phyloP scores from a whole-genome alignment of 2,888 invertebrate species.

The Arge pagana region DNA sequence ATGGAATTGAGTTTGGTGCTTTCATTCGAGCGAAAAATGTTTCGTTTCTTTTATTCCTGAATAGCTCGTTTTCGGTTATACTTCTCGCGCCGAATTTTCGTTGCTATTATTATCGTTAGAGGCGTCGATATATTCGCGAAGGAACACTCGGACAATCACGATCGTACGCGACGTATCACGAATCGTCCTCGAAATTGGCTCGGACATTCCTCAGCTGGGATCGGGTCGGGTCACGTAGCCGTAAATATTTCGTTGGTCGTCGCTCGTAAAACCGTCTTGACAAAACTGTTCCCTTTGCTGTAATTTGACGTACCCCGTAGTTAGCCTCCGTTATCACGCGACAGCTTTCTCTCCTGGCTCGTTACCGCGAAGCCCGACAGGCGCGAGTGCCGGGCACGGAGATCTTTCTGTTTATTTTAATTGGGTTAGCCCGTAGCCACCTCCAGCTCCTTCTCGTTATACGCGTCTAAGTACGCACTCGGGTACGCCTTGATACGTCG shows the following conservation, averaged over 20 bases:
- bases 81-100: no score
- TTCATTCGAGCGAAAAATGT: no score
- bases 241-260: no score
- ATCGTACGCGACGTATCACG: no score
- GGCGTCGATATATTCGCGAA: no score
- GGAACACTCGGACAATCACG: no score
- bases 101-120: no score
- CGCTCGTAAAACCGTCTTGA: neutral
- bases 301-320: neutral
- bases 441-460: slow-evolving; percentile 6
- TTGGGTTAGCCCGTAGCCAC: slow-evolving; percentile 6
- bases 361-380: slow-evolving; percentile 12
- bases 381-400: neutral
- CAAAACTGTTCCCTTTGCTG: neutral
- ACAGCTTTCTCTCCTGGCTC: slow-evolving; percentile 15
- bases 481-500: slow-evolving; percentile 2
- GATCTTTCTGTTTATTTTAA: slow-evolving; percentile 21
- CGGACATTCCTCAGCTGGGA: neutral
- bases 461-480: slow-evolving; percentile 6
- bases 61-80: no score
- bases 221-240: no score
- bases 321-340: slow-evolving; percentile 9
- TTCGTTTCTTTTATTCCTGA: no score
- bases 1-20: no score
- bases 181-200: neutral